Conservation (phyloP, 2,113 vertebrate species). For the Tympanuchus pallidicinctus region DNA sequence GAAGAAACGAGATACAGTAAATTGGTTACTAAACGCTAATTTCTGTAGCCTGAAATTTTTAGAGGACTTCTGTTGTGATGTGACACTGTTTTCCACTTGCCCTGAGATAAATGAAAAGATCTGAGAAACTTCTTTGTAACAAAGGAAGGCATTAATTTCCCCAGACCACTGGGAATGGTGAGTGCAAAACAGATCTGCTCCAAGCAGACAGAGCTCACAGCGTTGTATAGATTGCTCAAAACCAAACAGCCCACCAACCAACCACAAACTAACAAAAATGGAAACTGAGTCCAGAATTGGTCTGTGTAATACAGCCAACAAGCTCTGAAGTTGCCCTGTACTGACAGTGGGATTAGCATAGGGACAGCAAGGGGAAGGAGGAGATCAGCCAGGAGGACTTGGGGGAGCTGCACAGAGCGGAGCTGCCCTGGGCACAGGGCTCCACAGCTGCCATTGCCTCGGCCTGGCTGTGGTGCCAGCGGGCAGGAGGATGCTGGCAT, state of each 20-base stretch:
- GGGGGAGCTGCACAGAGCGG: neutral
- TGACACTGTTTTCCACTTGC: neutral
- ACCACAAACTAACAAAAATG: neutral
- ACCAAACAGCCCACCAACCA: no score
- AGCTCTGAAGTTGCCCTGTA: neutral
- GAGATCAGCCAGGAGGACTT: neutral
- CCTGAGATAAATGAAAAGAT: neutral
- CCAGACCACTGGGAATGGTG: neutral
- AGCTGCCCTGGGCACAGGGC: neutral
- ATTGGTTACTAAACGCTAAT: neutral
- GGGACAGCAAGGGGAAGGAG: neutral
- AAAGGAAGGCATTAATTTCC: neutral
- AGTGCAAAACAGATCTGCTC: neutral
- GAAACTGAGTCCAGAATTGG: neutral
- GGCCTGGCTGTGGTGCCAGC: accelerated
- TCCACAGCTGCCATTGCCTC: neutral
- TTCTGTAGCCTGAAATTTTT: neutral
- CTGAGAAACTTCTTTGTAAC: neutral
- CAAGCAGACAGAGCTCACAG: neutral
- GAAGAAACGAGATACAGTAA: neutral
- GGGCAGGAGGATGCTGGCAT: neutral
- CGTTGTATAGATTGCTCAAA: neutral
- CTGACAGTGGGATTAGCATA: accelerated
- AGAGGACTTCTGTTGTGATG: neutral
- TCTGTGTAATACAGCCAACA: neutral